These are phyloP conservation scores for Geococcyx californianus DNA, from an alignment of 2,113 vertebrate genomes.

Conservation along the genomic window DNA sequence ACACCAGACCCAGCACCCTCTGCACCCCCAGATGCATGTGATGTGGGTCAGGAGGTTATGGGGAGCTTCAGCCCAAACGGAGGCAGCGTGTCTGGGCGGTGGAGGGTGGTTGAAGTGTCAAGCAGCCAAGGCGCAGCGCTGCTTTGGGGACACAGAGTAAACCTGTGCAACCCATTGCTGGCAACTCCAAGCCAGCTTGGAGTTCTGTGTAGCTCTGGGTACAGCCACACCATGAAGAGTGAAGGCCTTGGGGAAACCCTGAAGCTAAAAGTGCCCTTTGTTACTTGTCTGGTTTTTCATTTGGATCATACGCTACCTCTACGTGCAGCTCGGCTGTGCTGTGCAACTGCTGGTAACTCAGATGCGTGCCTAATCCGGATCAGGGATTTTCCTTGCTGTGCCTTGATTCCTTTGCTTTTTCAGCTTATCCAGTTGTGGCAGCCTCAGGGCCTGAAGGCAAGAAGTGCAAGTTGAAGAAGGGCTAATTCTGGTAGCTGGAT, in stretches of 20 bases:
- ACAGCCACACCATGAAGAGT: not conserved
- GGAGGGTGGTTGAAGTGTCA: not conserved
- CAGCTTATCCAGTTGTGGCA: not conserved
- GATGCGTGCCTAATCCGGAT: not conserved
- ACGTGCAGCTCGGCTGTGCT: not conserved
- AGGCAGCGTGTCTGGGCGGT: accelerated
- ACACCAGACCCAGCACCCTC: not conserved
- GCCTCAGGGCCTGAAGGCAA: not conserved
- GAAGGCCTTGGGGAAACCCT: not conserved
- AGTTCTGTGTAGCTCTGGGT: not conserved
- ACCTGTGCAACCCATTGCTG: not conserved
- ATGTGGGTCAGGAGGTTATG: not conserved
- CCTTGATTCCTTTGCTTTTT: not conserved
- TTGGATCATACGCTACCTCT: not conserved
- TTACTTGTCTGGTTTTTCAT: not conserved
- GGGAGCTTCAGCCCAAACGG: not conserved
- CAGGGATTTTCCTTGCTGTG: not conserved
- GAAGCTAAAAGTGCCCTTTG: not conserved
- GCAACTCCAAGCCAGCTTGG: not conserved
- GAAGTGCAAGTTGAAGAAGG: not conserved
- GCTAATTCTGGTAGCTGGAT: not conserved
- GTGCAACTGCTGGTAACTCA: not conserved
- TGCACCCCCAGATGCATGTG: not conserved
- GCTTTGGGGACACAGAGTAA: not conserved
- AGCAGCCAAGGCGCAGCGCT: not conserved